Percentiles rank a stretch among this genome's conserved stretches.
phyloP scores from a whole-genome alignment of 2,888 invertebrate genomes.

The Geotrupes spiniger region DNA sequence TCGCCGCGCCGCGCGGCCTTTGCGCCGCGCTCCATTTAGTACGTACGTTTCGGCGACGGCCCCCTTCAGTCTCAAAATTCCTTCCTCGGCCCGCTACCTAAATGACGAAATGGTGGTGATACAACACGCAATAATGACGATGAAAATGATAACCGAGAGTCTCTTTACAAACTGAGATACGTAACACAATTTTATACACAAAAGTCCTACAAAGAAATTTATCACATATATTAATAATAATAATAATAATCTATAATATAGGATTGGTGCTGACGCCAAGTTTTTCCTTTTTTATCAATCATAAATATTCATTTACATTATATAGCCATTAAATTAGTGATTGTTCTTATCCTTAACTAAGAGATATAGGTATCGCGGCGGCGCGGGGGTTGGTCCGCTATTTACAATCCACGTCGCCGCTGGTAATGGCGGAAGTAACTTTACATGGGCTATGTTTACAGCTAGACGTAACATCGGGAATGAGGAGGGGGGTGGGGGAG shows the following conservation, averaged over 20 bases:
- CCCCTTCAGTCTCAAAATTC: constrained; percentile 51
- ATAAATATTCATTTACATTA: constrained; percentile 34
- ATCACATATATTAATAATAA: constrained; percentile 50
- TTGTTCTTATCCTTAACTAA: constrained; percentile 55
- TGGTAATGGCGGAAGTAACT: constrained; percentile 48
- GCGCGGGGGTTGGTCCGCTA: constrained; percentile 47
- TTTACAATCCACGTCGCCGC: constrained; percentile 43
- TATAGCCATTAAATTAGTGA: constrained; percentile 52
- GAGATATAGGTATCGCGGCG: constrained; percentile 30
- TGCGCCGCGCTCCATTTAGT: constrained; percentile 2
- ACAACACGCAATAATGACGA: constrained; percentile 30
- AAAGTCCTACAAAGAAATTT: constrained; percentile 52
- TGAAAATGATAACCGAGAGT: constrained; percentile 27
- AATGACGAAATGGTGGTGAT: constrained; percentile 34
- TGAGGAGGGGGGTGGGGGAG: constrained; percentile 33
- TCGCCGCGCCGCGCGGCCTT: constrained; percentile 2
- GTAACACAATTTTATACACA: constrained; percentile 49
- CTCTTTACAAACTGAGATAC: constrained; percentile 50
- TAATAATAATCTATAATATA: constrained; percentile 42
- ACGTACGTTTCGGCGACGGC: constrained; percentile 28
- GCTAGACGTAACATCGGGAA: constrained; percentile 22
- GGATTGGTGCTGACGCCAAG: constrained; percentile 51
- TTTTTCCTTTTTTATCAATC: constrained; percentile 30
- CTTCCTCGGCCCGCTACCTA: constrained; percentile 40
- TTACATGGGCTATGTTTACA: constrained; percentile 33